Evolutionary conservation across 2,113 vertebrate species (phyloP).

Genomic region (Hyla sarda): DNA sequence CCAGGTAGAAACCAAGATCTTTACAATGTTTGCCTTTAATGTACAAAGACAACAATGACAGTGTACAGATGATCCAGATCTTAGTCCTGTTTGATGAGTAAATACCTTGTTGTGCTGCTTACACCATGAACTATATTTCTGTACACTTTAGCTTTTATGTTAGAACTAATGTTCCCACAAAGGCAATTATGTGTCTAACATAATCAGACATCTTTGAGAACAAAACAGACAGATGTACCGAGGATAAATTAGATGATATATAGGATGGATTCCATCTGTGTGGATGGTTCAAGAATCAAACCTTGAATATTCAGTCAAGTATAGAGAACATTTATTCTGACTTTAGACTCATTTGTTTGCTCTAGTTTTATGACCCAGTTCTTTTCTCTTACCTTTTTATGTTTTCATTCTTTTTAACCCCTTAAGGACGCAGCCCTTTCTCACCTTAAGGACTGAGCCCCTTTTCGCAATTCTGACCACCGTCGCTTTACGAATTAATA

Average conservation of each 20-base stretch:
- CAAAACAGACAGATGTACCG: slow-evolving; percentile 49
- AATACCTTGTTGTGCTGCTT: neutral
- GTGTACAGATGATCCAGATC: neutral
- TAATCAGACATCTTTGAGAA: slow-evolving; percentile 15
- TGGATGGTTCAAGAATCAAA: too few relatives aligned
- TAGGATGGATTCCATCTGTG: slow-evolving; percentile 49
- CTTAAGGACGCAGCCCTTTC: too few relatives aligned
- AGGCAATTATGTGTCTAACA: slow-evolving; percentile 34
- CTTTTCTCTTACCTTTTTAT: neutral
- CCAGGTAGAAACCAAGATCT: too few relatives aligned
- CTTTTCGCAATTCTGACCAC: too few relatives aligned
- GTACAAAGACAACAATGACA: too few relatives aligned
- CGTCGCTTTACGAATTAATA: too few relatives aligned
- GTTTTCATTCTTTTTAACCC: neutral
- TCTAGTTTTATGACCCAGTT: neutral
- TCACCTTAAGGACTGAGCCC: too few relatives aligned
- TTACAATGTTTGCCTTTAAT: too few relatives aligned
- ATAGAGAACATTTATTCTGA: slow-evolving; percentile 10
- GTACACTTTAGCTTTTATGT: slow-evolving; percentile 50
- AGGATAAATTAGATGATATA: slow-evolving; percentile 24
- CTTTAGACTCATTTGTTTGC: slow-evolving; percentile 33
- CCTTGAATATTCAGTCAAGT: neutral
- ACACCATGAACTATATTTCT: slow-evolving; percentile 42
- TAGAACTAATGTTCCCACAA: slow-evolving; percentile 41
- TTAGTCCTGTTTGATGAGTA: neutral